Conservation (phyloP, 2,797 vertebrate species). For the Malurus leucopterus region DNA sequence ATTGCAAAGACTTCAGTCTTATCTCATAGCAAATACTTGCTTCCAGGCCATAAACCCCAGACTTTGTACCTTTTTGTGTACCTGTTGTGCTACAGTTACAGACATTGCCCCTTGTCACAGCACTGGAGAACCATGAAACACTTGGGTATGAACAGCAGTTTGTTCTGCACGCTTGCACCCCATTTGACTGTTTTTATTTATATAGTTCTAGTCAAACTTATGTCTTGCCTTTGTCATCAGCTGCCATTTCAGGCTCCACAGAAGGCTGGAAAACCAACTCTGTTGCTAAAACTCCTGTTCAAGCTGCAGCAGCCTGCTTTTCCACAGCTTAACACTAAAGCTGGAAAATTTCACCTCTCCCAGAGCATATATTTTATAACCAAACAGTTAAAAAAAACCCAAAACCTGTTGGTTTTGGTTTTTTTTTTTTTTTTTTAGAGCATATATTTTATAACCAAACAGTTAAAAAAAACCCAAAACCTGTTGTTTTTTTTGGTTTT, state of each 20-base stretch:
- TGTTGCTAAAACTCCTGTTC: not conserved
- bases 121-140: not conserved
- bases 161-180: not conserved
- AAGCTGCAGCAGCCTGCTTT: not conserved
- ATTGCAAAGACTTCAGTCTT: constrained; percentile 10
- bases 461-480: not conserved
- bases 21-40: not conserved
- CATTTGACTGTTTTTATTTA: not conserved
- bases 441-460: not conserved
- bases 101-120: constrained; percentile 4
- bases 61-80: constrained; percentile 24
- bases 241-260: not conserved
- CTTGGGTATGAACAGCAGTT: not conserved
- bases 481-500: not conserved
- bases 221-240: not conserved
- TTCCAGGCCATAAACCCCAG: constrained; percentile 7
- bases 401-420: no score
- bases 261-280: not conserved
- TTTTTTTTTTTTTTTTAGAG: no score
- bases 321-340: not conserved
- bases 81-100: not conserved
- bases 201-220: not conserved
- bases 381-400: not conserved
- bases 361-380: not conserved
- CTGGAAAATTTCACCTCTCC: not conserved